Evolutionary conservation across 30 jellyfish, hydroid and myxozoan species (phyloP).

Genomic region (Mastigias papua): DNA sequence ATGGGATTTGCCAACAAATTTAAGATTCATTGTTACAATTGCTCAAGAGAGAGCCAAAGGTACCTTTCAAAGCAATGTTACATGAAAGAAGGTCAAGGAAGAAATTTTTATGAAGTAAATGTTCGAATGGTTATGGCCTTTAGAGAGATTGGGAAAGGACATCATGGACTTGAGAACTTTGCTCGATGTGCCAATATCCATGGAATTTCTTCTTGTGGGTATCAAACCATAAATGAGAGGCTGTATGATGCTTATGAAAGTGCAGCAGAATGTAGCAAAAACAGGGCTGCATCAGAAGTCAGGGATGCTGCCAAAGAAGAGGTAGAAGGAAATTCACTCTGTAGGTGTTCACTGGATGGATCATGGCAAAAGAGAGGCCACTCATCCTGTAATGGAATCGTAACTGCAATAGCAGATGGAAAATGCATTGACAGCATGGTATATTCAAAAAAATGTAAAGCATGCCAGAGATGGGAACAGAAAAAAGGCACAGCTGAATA

Average conservation of each 20-base stretch:
- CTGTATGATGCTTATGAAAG: slow-evolving; percentile 11
- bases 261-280: not conserved
- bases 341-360: not conserved
- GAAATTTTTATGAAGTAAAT: not conserved
- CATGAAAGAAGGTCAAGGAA: not conserved
- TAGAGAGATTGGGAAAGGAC: slow-evolving; percentile 10
- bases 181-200: not conserved
- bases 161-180: slow-evolving; percentile 12
- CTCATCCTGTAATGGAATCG: slow-evolving; percentile 52
- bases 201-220: not conserved
- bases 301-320: not conserved
- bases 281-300: not conserved
- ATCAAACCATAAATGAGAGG: not conserved
- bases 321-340: not conserved
- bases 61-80: slow-evolving; percentile 9
- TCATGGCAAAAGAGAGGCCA: slow-evolving; percentile 1
- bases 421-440: slow-evolving; percentile 42
- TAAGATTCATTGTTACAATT: slow-evolving; percentile 3
- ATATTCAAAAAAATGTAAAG: slow-evolving; percentile 42
- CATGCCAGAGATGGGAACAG: slow-evolving; percentile 48
- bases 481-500: slow-evolving; percentile 26
- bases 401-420: slow-evolving; percentile 55
- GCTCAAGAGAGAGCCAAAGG: slow-evolving; percentile 8
- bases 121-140: slow-evolving; percentile 1
- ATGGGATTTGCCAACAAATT: slow-evolving; percentile 4